Evolutionary conservation across 64 coral and sea anemone genomes (phyloP).

Genomic region (Stichodactyla helianthus): DNA sequence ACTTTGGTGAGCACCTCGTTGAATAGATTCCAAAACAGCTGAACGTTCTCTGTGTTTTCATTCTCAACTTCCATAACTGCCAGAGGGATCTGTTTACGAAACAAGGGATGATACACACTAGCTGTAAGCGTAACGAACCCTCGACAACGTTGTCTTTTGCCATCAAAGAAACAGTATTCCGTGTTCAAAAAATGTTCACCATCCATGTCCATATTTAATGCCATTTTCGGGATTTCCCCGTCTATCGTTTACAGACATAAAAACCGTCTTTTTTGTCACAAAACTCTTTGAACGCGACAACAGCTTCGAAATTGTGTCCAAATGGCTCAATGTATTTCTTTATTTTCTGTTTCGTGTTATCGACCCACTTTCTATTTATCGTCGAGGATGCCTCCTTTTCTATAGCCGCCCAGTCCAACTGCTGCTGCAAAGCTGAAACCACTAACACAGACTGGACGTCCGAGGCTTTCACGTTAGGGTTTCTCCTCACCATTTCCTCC

Average conservation of each 20-base stretch:
- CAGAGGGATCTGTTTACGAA: constrained; percentile 31
- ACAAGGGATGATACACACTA: constrained; percentile 45
- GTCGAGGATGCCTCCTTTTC: constrained; percentile 28
- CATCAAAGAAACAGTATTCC: constrained; percentile 46
- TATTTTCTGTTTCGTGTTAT: constrained; percentile 37
- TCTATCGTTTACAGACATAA: constrained; percentile 34
- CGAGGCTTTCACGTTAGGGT: constrained; percentile 35
- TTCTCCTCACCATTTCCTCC: constrained; percentile 27
- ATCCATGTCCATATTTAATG: constrained; percentile 10
- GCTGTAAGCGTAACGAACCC: constrained; percentile 46
- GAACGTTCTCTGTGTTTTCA: constrained; percentile 25
- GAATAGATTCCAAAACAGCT: constrained; percentile 34
- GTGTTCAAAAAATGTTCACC: constrained; percentile 33
- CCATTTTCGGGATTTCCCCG: constrained; percentile 34
- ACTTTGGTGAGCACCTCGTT: constrained; percentile 27
- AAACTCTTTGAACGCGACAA: constrained; percentile 34
- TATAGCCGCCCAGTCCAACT: constrained; percentile 21
- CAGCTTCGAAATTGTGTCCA: constrained; percentile 37
- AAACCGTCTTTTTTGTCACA: constrained; percentile 27
- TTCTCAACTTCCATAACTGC: constrained; percentile 26
- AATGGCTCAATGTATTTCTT: constrained; percentile 44
- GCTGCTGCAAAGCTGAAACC: constrained; percentile 17
- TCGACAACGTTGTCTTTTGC: constrained; percentile 21
- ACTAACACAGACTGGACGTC: constrained; percentile 39
- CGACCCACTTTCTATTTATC: constrained; percentile 19